Percentiles rank a stretch among this genome's conserved stretches.
Evolutionary conservation across 2,113 vertebrate genomes (phyloP).

Genomic region (Aptenodytes forsteri): DNA sequence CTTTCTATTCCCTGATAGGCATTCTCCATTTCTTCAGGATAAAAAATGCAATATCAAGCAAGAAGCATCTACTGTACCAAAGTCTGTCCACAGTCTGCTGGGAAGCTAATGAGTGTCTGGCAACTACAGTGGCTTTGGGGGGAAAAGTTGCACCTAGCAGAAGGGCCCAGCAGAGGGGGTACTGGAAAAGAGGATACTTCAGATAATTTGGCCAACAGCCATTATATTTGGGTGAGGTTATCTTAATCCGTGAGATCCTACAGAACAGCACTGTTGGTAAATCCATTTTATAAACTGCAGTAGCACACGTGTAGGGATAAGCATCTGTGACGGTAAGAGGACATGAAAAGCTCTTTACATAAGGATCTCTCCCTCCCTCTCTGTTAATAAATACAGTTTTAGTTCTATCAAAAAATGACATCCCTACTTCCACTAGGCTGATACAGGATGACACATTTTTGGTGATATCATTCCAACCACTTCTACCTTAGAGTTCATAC

Average conservation of each 20-base stretch:
- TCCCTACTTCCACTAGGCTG: background rate
- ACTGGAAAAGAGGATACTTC: background rate
- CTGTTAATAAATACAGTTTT: background rate
- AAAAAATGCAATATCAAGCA: background rate
- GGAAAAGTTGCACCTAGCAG: background rate
- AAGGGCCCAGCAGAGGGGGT: background rate
- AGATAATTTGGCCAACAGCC: background rate
- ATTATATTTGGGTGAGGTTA: background rate
- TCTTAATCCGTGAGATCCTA: background rate
- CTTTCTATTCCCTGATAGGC: background rate
- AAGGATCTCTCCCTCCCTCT: background rate
- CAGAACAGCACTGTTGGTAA: background rate
- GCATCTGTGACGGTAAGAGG: background rate
- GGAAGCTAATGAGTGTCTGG: background rate
- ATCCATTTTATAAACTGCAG: background rate
- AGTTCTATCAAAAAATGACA: background rate
- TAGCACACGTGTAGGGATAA: fast-evolving
- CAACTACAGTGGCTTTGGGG: background rate
- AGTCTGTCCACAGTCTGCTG: background rate
- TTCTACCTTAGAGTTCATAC: background rate
- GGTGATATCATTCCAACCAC: background rate
- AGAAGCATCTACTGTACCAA: background rate
- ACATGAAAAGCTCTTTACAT: background rate
- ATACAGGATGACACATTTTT: background rate
- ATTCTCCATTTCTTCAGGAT: background rate